Evolutionary conservation across 2,113 vertebrate genomes (phyloP), one percentile per base, ranked within the genome.

Genomic region (Paradoxurus hermaphroditus): DNA sequence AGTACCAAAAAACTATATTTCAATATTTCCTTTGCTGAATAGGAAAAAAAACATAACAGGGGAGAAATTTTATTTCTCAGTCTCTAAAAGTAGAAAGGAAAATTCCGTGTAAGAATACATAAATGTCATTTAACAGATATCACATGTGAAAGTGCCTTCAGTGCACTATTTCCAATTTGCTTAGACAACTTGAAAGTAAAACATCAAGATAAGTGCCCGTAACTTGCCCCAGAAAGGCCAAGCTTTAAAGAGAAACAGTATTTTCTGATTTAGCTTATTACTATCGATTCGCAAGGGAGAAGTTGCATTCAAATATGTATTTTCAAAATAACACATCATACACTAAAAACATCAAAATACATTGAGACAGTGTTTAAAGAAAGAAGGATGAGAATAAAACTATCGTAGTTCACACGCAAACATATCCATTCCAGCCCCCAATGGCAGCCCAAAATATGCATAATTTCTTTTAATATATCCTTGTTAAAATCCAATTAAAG

Each of bases 91-190:
- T 36, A 96, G 41, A 95, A 96, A 93, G n/a, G 7, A 83, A 97
- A 97, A 87, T 93, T 93, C 91, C 65, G 19, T 72, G 44, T 77
- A 93, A 90, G 87, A 89, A 85, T 95, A 95, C 72, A 95, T 70
- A 97, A 97, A 91, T 97, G 95, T 92, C 97, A 97, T 84, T 97
- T 97, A 97, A 95, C 86, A 98, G 91, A 95, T 86, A 96, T 72
- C 91, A 77, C 73, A 97, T 81, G 81, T 96, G 94, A 97, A 98
- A 98, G 94, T 96, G 97, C 90, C 96, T 97, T 97, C 95, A 78
- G 78, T 96, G 92, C 86, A 93, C 93, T 97, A 91, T 97, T 97
- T 97, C 93, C 95, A 98, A 97, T 98, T 98, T 98, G 46, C 86
- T 93, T 94, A 94, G 95, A 97, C 89, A 97, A 94, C 79, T 51